Conservation (phyloP, 2,888 invertebrate genomes). For the Cephonodes hylas region DNA sequence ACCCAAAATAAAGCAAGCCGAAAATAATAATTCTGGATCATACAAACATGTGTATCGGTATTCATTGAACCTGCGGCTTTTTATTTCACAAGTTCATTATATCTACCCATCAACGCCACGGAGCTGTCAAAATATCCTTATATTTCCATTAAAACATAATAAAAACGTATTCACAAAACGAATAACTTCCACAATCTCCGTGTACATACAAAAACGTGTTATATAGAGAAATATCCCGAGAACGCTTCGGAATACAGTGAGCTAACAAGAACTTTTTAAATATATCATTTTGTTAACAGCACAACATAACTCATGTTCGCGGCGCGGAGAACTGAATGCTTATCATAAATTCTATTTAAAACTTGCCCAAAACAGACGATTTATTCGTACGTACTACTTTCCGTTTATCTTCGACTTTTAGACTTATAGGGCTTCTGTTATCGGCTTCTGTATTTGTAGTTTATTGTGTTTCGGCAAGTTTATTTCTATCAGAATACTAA, state of each 20-base stretch:
- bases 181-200: neutral
- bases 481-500: neutral
- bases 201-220: neutral
- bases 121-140: too few species aligned
- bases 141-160: too few species aligned
- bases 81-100: too few species aligned
- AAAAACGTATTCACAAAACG: neutral
- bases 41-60: too few species aligned
- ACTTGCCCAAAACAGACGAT: conserved; percentile 4
- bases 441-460: neutral
- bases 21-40: too few species aligned
- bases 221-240: neutral
- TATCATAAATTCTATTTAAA: conserved; percentile 10
- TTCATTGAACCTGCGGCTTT: too few species aligned
- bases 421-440: neutral
- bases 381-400: neutral
- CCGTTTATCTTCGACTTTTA: neutral
- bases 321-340: conserved; percentile 13
- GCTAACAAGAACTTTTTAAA: conserved; percentile 35
- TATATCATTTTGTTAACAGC: conserved; percentile 52
- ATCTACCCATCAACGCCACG: too few species aligned
- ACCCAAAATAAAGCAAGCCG: too few species aligned
- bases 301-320: conserved; percentile 55
- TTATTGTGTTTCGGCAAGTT: too few species aligned
- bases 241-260: neutral